phyloP scores from a whole-genome alignment of 2,113 vertebrate genomes.

The Pelvicachromis taeniatus region DNA sequence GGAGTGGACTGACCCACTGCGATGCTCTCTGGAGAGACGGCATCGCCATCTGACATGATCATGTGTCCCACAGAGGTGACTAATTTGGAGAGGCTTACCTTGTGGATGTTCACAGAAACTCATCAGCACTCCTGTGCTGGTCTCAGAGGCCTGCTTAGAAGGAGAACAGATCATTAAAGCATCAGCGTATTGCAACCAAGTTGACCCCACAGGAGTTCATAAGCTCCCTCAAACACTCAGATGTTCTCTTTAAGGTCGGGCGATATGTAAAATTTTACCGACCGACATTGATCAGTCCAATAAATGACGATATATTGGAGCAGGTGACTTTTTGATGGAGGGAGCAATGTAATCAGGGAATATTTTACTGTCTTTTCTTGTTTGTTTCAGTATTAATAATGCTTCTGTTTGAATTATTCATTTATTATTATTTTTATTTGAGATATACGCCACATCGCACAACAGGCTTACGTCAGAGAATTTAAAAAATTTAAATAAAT shows the following conservation, averaged over 20 bases:
- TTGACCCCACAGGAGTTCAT: not conserved
- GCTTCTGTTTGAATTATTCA: not conserved
- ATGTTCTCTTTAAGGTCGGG: not conserved
- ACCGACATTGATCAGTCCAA: not conserved
- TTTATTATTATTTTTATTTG: not conserved
- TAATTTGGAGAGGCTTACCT: too few relatives aligned
- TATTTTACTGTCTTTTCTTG: not conserved
- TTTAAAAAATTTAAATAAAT: not conserved
- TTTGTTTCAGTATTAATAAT: accelerated
- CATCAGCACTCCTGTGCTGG: not conserved
- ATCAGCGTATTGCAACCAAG: not conserved
- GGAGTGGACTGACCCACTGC: not conserved
- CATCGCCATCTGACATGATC: not conserved
- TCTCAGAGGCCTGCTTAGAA: not conserved
- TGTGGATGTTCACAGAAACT: too few relatives aligned
- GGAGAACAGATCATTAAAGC: not conserved
- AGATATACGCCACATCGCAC: accelerated
- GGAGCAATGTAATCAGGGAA: not conserved
- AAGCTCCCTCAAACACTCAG: accelerated
- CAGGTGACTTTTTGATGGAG: accelerated
- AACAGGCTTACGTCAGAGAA: not conserved
- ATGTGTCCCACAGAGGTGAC: not conserved
- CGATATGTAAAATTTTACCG: not conserved
- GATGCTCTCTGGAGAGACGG: not conserved
- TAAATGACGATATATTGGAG: accelerated